These are phyloP conservation scores for Phoenicopterus ruber DNA, from an alignment of 2,113 vertebrate species.

Conservation along the genomic window DNA sequence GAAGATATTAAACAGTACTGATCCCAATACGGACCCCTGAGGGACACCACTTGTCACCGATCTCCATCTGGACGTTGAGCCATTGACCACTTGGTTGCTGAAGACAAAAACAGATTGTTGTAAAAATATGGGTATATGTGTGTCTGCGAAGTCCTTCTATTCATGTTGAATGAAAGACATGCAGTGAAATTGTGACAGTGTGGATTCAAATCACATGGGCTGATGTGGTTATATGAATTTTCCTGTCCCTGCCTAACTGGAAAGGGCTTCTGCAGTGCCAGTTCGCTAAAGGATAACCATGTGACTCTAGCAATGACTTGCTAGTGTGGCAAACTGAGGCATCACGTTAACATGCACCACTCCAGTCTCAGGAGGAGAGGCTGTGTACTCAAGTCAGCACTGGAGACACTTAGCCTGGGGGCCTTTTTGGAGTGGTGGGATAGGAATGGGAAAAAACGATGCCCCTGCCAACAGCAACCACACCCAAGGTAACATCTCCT, in stretches of 20 bases:
- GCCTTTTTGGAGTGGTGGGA: background rate
- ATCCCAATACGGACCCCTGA: too few species aligned
- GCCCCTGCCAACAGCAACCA: background rate
- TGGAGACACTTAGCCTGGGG: background rate
- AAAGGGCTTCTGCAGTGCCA: background rate
- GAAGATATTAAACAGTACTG: too few species aligned
- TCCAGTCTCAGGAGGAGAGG: background rate
- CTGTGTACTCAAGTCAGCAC: background rate
- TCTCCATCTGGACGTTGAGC: too few species aligned
- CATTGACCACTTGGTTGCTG: background rate
- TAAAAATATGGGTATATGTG: background rate
- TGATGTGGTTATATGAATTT: background rate
- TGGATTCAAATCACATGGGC: background rate
- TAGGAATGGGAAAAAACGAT: background rate
- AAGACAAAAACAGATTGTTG: background rate
- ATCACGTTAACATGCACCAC: accelerated
- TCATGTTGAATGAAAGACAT: background rate
- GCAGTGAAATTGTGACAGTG: background rate
- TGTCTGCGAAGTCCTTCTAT: background rate
- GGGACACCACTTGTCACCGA: too few species aligned
- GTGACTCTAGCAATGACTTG: background rate
- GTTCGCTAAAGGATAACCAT: background rate
- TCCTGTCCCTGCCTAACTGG: background rate
- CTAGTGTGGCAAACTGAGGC: background rate
- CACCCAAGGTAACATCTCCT: background rate